Evolutionary conservation across 2,797 vertebrate genomes (phyloP), one percentile per base, ranked within the genome.

Genomic region (Sylvilagus floridanus): DNA sequence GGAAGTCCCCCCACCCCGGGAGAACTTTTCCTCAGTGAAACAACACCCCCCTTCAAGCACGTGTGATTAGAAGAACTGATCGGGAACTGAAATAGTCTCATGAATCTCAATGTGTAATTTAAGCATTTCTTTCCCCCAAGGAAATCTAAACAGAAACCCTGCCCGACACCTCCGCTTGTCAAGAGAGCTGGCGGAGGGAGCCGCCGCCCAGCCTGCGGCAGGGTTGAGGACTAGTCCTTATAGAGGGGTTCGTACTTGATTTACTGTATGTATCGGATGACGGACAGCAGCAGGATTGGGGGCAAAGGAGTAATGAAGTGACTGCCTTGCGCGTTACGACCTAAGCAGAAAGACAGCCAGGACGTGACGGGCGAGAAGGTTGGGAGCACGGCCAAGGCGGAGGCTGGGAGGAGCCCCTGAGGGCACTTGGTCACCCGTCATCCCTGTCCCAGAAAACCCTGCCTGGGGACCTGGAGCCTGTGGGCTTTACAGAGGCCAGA

Each of bases 11-110:
- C 3, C 42, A 47, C 42, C 42, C 57, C 12, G 81, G 87, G 77
- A 96, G 76, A 90, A 86, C 78, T 91, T 95, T 94, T 92, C 83
- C 73, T 97, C 71, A 28, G 32, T 4, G 62, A 87, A 47, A 47
- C 42, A 47, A 47, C 42, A 92, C 13, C 76, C 95, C 84, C 72
- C 66, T 96, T 63, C 28, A 84, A 94, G 71, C 42, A 84, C 93
- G 63, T 89, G 78, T 88, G 47, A 96, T 93, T 78, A 96, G 73
- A 85, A 91, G 88, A 93, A 26, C 71, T 93, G 90, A 96, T 54
- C 84, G 89, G 93, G 93, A 97, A 97, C 95, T 93, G 95, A 96
- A 95, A 97, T 96, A 90, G 94, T 97, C 90, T 96, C 50, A 66
- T 83, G 90, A 96, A 96, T 95, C 96, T 95, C 88, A 93, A 54